These are phyloP conservation scores for Coturnix japonica DNA, from an alignment of 2,113 vertebrate species.

Conservation along the genomic window DNA sequence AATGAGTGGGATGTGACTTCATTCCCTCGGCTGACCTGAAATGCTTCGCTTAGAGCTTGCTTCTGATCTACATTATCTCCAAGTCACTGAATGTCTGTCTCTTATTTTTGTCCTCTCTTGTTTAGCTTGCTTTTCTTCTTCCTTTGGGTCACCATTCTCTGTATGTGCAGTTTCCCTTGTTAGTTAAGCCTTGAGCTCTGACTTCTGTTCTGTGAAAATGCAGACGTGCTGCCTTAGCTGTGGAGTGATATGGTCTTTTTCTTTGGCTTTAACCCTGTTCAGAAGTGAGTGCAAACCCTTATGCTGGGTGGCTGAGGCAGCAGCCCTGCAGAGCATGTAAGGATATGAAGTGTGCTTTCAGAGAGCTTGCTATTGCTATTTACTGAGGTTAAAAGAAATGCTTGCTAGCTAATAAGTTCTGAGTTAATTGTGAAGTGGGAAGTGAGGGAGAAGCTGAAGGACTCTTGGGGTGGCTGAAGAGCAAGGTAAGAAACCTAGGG, in stretches of 20 bases:
- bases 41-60: not conserved
- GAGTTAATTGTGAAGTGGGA: not conserved
- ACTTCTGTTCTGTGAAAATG: not conserved
- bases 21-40: not conserved
- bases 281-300: not conserved
- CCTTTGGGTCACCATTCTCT: not conserved
- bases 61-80: constrained; percentile 1
- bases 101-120: not conserved
- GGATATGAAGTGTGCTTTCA: not conserved
- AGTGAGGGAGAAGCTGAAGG: not conserved
- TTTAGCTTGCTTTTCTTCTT: not conserved
- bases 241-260: not conserved
- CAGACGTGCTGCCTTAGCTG: not conserved
- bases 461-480: not conserved
- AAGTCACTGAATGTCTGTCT: not conserved
- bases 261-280: not conserved
- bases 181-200: not conserved
- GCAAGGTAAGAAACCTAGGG: not conserved
- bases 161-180: not conserved
- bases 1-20: not conserved
- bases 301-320: not conserved
- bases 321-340: not conserved
- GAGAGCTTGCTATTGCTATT: accelerated
- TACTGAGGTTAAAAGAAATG: not conserved
- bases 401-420: not conserved